Percentiles rank a stretch among this genome's conserved stretches.
phyloP scores from a whole-genome alignment of 2,797 vertebrate species.

The Artibeus jamaicensis region DNA sequence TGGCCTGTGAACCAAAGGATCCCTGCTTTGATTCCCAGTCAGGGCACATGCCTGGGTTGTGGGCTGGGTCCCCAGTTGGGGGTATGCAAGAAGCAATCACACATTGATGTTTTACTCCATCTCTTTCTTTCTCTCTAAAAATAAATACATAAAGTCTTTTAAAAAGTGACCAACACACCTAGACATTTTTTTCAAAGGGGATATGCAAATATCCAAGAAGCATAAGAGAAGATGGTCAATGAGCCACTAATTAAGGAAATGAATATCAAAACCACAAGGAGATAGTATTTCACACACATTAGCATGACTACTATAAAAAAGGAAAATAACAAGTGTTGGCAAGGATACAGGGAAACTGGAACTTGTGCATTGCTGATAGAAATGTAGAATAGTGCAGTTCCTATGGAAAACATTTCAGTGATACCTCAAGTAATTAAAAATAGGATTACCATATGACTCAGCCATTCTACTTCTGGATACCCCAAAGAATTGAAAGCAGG shows the following conservation, averaged over 20 bases:
- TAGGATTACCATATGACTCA: slow-evolving; percentile 24
- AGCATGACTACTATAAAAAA: background rate
- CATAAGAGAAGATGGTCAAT: background rate
- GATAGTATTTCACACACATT: background rate
- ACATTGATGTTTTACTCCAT: no score
- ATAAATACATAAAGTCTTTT: no score
- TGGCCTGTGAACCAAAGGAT: no score
- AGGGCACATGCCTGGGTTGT: no score
- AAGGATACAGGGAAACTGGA: background rate
- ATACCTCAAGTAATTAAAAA: slow-evolving; percentile 16
- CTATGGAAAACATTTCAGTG: slow-evolving; percentile 20
- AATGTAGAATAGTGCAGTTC: background rate
- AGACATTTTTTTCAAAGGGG: slow-evolving; percentile 5
- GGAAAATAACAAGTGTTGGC: background rate
- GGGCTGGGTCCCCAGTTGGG: no score
- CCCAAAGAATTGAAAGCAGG: background rate
- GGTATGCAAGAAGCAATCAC: no score
- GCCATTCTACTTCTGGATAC: background rate
- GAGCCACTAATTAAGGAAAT: background rate
- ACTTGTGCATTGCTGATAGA: background rate
- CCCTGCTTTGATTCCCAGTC: no score
- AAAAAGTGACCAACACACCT: background rate
- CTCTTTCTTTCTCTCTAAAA: no score
- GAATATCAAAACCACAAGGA: slow-evolving; percentile 15
- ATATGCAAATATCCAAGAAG: background rate